Evolutionary conservation across 2,888 invertebrate species (phyloP).

Genomic region (Cordilura impudica): DNA sequence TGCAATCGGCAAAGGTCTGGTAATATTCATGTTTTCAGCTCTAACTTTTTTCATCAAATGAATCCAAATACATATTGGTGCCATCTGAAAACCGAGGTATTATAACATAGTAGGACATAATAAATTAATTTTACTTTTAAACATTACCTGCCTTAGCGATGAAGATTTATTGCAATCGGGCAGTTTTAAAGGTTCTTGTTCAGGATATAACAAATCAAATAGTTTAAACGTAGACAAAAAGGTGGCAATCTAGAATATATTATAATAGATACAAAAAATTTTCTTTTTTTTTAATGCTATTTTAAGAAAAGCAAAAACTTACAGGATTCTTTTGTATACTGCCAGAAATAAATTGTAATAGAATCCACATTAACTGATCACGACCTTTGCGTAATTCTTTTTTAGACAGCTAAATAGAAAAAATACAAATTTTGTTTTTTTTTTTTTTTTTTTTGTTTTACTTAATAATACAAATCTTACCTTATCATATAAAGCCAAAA

Average conservation of each 20-base stretch:
- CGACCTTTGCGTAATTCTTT: constrained; percentile 92
- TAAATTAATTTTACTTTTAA: background rate
- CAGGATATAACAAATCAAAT: constrained; percentile 94
- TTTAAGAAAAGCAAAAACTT: constrained; percentile 70
- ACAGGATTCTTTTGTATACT: constrained; percentile 96
- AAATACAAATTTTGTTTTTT: background rate
- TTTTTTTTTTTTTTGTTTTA: too few species aligned
- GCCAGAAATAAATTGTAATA: constrained; percentile 97
- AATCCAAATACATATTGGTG: constrained; percentile 97
- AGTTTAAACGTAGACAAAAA: constrained; percentile 93
- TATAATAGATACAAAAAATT: constrained; percentile 36
- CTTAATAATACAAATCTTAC: constrained; percentile 74
- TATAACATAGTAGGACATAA: background rate
- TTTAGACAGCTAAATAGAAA: constrained; percentile 81
- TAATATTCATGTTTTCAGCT: constrained; percentile 88
- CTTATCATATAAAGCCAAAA: constrained; percentile 91
- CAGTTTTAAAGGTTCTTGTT: constrained; percentile 91
- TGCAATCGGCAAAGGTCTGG: constrained; percentile 87
- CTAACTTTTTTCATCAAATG: constrained; percentile 96
- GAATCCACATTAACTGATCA: constrained; percentile 99
- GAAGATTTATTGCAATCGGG: constrained; percentile 93
- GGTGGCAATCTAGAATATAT: constrained; percentile 83
- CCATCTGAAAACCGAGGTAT: constrained; percentile 82
- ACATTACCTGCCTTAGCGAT: constrained; percentile 76
- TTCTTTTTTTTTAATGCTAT: too few species aligned